Evolutionary conservation across 2,888 invertebrate species (phyloP).

Genomic region (Hymenopus coronatus): DNA sequence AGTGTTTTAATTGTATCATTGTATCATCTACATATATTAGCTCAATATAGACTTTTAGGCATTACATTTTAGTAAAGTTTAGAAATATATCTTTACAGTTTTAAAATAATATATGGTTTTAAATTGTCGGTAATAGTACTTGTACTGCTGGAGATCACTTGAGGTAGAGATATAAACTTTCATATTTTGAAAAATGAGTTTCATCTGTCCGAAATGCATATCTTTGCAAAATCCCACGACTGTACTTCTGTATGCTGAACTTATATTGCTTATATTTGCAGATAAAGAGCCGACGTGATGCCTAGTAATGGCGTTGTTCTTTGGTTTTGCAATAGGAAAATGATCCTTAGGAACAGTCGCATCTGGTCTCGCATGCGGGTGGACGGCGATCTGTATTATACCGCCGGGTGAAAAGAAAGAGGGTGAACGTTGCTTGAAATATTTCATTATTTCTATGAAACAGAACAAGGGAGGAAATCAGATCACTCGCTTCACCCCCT

Average conservation of each 20-base stretch:
- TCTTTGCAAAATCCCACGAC: not conserved
- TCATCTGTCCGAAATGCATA: no score
- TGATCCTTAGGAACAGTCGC: slow-evolving; percentile 22
- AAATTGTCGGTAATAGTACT: no score
- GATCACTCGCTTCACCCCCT: not conserved
- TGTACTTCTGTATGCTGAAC: slow-evolving; percentile 2
- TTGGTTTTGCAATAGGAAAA: slow-evolving; percentile 20
- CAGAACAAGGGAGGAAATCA: slow-evolving; percentile 1
- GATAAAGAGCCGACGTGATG: slow-evolving; percentile 13
- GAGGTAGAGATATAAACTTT: no score
- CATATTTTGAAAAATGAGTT: no score
- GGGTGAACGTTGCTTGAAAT: slow-evolving; percentile 10
- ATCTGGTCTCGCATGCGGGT: slow-evolving; percentile 6
- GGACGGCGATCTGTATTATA: slow-evolving; percentile 7
- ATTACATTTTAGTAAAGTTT: no score
- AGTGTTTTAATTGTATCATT: no score
- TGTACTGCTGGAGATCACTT: no score
- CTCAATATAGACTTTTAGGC: no score
- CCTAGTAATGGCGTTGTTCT: slow-evolving; percentile 1
- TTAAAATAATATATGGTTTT: no score
- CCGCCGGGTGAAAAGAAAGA: not conserved
- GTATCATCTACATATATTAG: no score
- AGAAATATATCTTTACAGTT: no score
- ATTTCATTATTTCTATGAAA: slow-evolving; percentile 20
- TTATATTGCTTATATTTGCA: slow-evolving; percentile 19